phyloP scores from a whole-genome alignment of 2,888 invertebrate species.

The Venusia cambrica region DNA sequence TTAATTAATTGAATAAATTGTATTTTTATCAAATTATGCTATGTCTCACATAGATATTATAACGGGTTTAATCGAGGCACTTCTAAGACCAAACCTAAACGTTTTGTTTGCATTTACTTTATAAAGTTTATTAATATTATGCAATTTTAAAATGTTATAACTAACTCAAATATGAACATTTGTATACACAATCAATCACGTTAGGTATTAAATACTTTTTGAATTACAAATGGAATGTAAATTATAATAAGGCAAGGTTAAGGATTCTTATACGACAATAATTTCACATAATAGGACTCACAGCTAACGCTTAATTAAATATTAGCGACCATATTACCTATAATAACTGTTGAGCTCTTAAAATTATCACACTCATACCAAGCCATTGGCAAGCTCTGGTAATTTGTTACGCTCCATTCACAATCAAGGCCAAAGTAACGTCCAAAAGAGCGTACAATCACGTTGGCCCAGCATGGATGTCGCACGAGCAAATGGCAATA shows the following conservation, averaged over 20 bases:
- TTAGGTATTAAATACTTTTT: conserved; percentile 13
- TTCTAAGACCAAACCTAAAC: conserved; percentile 28
- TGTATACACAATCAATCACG: conserved; percentile 20
- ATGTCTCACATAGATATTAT: conserved; percentile 40
- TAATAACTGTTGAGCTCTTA: conserved; percentile 65
- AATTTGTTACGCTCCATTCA: too few relatives aligned
- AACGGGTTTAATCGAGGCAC: conserved; percentile 42
- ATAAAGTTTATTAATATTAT: conserved; percentile 16
- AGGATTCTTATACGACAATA: conserved; percentile 47
- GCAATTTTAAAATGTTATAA: conserved; percentile 13
- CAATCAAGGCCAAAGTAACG: too few relatives aligned
- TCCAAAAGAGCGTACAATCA: too few relatives aligned
- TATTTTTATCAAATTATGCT: conserved; percentile 40
- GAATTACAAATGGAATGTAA: conserved; percentile 56
- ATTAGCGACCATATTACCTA: conserved; percentile 59
- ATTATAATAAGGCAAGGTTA: conserved; percentile 46
- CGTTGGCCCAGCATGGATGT: too few relatives aligned
- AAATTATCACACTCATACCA: conserved; percentile 62
- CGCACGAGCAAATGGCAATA: conserved; percentile 72
- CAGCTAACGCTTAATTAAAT: conserved; percentile 47
- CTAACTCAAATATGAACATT: conserved; percentile 16
- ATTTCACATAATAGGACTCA: conserved; percentile 50
- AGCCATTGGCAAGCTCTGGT: conserved; percentile 62
- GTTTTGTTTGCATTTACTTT: conserved; percentile 15
- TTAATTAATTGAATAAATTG: conserved; percentile 40